These are phyloP conservation scores for Onychomys torridus DNA, from an alignment of 2,797 vertebrate species.

Conservation along the genomic window DNA sequence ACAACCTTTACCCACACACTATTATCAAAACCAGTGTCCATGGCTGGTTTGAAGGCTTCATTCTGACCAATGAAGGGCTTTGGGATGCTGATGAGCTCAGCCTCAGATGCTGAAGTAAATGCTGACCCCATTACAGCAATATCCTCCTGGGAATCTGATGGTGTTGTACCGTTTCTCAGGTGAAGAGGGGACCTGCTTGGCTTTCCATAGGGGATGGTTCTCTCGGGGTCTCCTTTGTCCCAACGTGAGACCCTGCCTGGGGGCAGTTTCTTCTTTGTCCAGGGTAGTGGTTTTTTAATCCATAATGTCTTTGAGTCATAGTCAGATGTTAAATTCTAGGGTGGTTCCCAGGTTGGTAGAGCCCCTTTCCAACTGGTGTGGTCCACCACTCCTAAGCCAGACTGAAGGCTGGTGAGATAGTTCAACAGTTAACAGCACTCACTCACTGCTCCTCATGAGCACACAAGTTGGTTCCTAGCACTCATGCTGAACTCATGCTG, in stretches of 20 bases:
- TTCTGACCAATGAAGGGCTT: rapidly evolving
- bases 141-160: rapidly evolving
- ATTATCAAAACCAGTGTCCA: constrained; percentile 89
- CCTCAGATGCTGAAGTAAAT: not conserved
- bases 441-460: not conserved
- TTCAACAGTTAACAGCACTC: not conserved
- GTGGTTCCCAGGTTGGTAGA: rapidly evolving
- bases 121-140: not conserved
- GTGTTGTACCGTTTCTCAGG: not conserved
- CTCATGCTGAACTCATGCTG: not conserved
- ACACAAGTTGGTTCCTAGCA: not conserved
- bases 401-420: not conserved
- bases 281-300: rapidly evolving
- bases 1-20: constrained; percentile 85
- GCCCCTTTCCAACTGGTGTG: rapidly evolving
- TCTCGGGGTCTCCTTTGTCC: not conserved
- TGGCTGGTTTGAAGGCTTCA: constrained; percentile 76
- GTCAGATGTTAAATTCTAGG: rapidly evolving
- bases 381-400: not conserved
- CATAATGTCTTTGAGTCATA: rapidly evolving
- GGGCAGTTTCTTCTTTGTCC: not conserved
- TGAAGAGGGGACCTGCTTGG: rapidly evolving
- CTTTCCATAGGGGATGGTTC: not conserved
- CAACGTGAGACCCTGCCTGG: not conserved
- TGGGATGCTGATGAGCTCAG: not conserved